Evolutionary conservation across 2,888 invertebrate species (phyloP), one percentile per base, ranked within the genome.

Genomic region (Mimas tiliae): DNA sequence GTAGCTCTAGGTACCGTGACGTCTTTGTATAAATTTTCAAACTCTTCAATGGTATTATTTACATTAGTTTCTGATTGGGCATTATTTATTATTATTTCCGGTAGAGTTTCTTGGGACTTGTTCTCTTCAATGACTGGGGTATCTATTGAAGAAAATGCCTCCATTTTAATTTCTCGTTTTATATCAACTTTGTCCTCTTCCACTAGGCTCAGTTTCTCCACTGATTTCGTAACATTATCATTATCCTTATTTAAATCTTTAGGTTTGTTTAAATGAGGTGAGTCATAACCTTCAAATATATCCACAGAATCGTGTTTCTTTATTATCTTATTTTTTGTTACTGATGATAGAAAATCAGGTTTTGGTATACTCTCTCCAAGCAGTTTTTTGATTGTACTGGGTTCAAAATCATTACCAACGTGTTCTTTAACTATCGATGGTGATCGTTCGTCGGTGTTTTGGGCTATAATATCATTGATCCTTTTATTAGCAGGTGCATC

Each of bases 11-110:
- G 81, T n/a, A 73, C 72, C 33, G 88, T 80, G 52, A 91, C 71
- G 63, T 91, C 80, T 74, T 89, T 91, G 70, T 83, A 92, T 45
- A 93, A 85, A 27, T 88, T 88, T 70, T 93, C 93, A 65, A 92
- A 93, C 65, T 85, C 86, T 42, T 89, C 88, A 27, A 86, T 74
- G 0, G 91, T 91, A 64, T 90, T 89, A 62, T 86, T 76, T 19
- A 74, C 70, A 47, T 65, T 45, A 64, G 72, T 72, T 34, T 75
- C 65, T 16, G 21, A 16, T 51, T 1, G 16, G 0, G 19, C 19
- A n/a, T 16, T 34, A 27, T n/a, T 48, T 73, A 62, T 70, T 72
- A 16, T 65, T 34, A 42, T 21, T 62, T 47, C 12, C 14, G 19
- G 7, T 48, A 66, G 67, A 21, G 0, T 62, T 14, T 55, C 55